Evolutionary conservation across 1,140 invertebrate species (phyloP), one percentile per base, ranked within the genome.

Genomic region (Phenacoccus solenopsis): DNA sequence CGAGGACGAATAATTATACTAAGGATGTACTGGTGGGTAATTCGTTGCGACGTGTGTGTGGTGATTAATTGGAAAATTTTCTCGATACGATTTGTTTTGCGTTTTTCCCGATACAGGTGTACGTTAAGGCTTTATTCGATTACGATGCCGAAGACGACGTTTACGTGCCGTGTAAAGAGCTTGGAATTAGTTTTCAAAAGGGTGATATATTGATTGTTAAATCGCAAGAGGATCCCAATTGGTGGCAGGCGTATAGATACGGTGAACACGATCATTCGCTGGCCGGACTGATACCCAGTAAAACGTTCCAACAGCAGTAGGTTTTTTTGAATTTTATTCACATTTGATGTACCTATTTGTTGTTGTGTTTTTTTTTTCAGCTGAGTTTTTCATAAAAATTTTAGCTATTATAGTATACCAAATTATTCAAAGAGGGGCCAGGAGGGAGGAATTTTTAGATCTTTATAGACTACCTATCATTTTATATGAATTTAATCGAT

Each of bases 61-160:
- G 28, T 56, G 3, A 2, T 49, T 49, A n/a, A 49, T 49, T 5
- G 30, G 30, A 7, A 32, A 32, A 5, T 32, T 32, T 32, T 7
- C 5, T 32, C 30, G 30, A 32, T 32, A 13, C 30, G 30, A 32
- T 32, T n/a, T 49, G 16, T 67, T 67, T 70, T 70, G 70, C 28
- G n/a, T n/a, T n/a, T n/a, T n/a, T n/a, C n/a, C n/a, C n/a, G n/a
- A 75, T 76, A 27, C 75, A 79, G 83, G 82, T 85, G 76, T 93
- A 97, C 79, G 88, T 98, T 72, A 87, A 93, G 76, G 95, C 96
- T 28, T 89, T 98, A 78, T 98, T 98, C 79, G 93, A 98, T 80
- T 99, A 98, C 79, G 96, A 98, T 78, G 96, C 96, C 0, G 95
- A 98, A 77, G 96, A 98, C 76, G 96, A 99, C 81, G 85, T 94